These are phyloP conservation scores for Cetonia aurata DNA, from an alignment of 2,888 invertebrate species.

Conservation along the genomic window DNA sequence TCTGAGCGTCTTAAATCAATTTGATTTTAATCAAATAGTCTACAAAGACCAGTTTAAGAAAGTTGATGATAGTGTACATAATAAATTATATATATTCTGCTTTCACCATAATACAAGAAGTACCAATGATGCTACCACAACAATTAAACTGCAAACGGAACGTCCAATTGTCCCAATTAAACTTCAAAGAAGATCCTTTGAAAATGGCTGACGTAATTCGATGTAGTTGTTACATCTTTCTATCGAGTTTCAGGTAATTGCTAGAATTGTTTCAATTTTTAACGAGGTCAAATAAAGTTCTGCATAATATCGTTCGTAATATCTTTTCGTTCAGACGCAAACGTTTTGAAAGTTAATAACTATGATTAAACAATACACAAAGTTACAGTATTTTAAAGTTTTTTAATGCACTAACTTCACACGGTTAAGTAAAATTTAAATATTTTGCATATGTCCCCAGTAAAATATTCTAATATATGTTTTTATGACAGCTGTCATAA, in stretches of 20 bases:
- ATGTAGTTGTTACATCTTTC: constrained; percentile 2
- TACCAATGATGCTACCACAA: neutral
- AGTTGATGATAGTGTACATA: neutral
- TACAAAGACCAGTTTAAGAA: neutral
- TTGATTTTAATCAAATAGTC: neutral
- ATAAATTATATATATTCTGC: neutral
- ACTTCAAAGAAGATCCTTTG: neutral
- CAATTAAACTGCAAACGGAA: too few species aligned
- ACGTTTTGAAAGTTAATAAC: too few species aligned
- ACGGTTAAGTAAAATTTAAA: too few species aligned
- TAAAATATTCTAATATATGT: too few species aligned
- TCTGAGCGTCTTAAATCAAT: neutral
- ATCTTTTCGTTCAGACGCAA: too few species aligned
- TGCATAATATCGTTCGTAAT: neutral
- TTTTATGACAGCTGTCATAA: too few species aligned
- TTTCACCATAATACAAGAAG: neutral
- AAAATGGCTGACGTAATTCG: constrained; percentile 11
- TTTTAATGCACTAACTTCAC: too few species aligned
- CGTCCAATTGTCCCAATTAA: neutral
- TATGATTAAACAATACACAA: too few species aligned
- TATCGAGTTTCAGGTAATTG: constrained; percentile 14
- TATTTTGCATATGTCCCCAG: too few species aligned
- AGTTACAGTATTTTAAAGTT: too few species aligned
- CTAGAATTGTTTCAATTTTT: constrained; percentile 13
- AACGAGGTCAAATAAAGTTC: constrained; percentile 21